These are phyloP conservation scores for Agonum fuliginosum DNA, from an alignment of 2,888 invertebrate genomes.

Conservation along the genomic window DNA sequence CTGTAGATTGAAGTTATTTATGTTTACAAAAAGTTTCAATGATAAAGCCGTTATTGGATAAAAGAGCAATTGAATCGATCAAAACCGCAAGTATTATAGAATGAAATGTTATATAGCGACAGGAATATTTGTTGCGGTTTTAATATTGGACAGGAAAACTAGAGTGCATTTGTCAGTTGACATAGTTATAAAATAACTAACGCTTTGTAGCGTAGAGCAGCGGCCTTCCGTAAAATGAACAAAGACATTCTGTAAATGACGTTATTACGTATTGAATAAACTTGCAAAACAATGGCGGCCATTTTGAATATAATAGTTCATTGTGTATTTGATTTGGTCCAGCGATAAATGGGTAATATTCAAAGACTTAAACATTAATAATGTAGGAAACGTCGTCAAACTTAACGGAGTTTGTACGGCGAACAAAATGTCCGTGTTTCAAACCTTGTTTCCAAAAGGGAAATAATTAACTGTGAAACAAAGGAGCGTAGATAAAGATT, in stretches of 20 bases:
- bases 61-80: not conserved
- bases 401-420: slow-evolving; percentile 8
- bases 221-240: slow-evolving; percentile 47
- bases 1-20: slow-evolving; percentile 72
- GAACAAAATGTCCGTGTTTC: slow-evolving; percentile 6
- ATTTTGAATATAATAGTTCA: slow-evolving; percentile 57
- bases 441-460: not conserved
- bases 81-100: not conserved
- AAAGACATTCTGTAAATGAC: slow-evolving; percentile 55
- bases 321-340: slow-evolving; percentile 57
- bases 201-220: slow-evolving; percentile 35
- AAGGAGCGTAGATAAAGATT: slow-evolving; percentile 37
- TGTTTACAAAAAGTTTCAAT: not conserved
- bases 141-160: slow-evolving; percentile 25
- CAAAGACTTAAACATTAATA: slow-evolving; percentile 48
- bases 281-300: slow-evolving; percentile 50
- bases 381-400: slow-evolving; percentile 45
- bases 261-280: slow-evolving; percentile 48
- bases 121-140: slow-evolving; percentile 27
- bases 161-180: slow-evolving; percentile 48
- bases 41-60: not conserved
- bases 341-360: slow-evolving; percentile 53
- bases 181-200: slow-evolving; percentile 43
- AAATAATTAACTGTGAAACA: slow-evolving; percentile 39
- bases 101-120: not conserved